Conservation (phyloP, 2,113 vertebrate species). For the Gymnocephalus cernua region DNA sequence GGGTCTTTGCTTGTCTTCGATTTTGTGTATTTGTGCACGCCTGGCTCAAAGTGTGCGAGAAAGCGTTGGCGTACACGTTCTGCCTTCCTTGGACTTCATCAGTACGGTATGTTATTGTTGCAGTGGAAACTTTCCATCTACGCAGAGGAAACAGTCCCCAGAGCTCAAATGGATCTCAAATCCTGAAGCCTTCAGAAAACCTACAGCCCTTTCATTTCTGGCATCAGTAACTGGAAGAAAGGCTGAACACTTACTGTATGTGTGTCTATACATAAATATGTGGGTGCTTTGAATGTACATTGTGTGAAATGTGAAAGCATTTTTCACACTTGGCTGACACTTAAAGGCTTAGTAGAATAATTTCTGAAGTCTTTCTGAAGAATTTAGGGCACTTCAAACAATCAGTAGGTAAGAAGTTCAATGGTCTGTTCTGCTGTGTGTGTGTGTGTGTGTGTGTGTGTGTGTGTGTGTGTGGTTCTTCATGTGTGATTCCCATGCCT, state of each 20-base stretch:
- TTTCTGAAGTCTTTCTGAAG: background rate
- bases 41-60: slow-evolving; percentile 17
- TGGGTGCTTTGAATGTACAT: slow-evolving; percentile 23
- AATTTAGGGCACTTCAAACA: slow-evolving; percentile 1
- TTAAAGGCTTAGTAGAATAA: slow-evolving; percentile 17
- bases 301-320: slow-evolving; percentile 23
- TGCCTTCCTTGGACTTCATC: slow-evolving; percentile 56
- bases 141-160: slow-evolving; percentile 39
- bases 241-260: background rate
- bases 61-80: slow-evolving; percentile 17
- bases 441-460: background rate
- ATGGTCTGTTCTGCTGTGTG: background rate
- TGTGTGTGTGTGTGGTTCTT: background rate
- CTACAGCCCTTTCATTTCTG: slow-evolving; percentile 20
- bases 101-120: slow-evolving; percentile 61
- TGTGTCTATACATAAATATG: background rate
- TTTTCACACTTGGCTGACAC: slow-evolving; percentile 10
- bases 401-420: background rate
- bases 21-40: slow-evolving; percentile 17
- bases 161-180: slow-evolving; percentile 30
- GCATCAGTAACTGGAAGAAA: slow-evolving; percentile 27
- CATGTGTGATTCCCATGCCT: slow-evolving; percentile 16
- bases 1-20: background rate
- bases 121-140: slow-evolving; percentile 65
- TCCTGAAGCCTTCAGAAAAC: slow-evolving; percentile 21